phyloP scores from a whole-genome alignment of 2,113 vertebrate species.

The Gallinago media region DNA sequence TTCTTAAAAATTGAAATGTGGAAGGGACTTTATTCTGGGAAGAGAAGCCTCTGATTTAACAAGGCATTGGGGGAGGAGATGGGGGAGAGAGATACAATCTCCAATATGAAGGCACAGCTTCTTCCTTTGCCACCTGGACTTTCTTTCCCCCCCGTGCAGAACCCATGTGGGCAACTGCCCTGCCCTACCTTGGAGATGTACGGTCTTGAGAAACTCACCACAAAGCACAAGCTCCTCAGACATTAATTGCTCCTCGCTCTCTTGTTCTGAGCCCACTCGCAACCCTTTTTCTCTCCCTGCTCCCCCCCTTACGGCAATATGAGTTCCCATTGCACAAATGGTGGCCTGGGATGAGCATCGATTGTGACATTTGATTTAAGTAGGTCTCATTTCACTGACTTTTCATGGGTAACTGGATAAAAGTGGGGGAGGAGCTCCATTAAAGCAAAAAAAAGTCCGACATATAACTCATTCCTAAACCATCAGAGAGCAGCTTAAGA shows the following conservation, averaged over 20 bases:
- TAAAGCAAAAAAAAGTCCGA: not conserved
- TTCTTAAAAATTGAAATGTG: not conserved
- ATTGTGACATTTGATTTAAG: constrained; percentile 66
- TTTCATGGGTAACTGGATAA: constrained; percentile 55
- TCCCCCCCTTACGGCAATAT: not conserved
- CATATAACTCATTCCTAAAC: not conserved
- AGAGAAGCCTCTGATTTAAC: not conserved
- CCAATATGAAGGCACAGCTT: not conserved
- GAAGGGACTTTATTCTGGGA: not conserved
- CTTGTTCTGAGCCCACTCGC: not conserved
- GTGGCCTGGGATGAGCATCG: constrained; percentile 44
- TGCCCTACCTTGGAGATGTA: not conserved
- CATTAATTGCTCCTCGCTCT: not conserved
- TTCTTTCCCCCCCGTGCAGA: not conserved
- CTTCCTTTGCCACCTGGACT: not conserved
- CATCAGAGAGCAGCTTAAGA: not conserved
- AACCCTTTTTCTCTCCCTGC: not conserved
- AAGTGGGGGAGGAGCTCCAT: constrained; percentile 49
- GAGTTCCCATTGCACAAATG: not conserved
- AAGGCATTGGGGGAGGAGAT: not conserved
- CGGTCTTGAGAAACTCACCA: rapidly evolving
- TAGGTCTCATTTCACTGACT: constrained; percentile 54
- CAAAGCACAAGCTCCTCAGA: not conserved
- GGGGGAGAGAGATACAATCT: not conserved
- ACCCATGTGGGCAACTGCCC: not conserved